Conservation (phyloP, 2,888 invertebrate genomes). For the Kuschelorhynchus macadamiae region DNA sequence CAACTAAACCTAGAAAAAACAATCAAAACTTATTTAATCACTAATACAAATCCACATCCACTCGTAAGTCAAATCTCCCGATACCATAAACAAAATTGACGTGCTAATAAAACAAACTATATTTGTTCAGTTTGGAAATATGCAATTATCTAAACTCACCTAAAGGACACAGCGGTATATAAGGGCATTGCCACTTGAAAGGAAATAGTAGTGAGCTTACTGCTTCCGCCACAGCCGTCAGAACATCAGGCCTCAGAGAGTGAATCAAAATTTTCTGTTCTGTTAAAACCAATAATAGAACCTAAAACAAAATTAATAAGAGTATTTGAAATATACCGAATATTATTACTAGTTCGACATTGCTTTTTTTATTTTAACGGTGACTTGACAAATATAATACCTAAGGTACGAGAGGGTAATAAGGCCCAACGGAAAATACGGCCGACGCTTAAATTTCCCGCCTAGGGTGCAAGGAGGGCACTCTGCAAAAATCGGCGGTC, state of each 20-base stretch:
- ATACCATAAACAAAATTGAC: too few relatives aligned
- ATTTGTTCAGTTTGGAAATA: too few relatives aligned
- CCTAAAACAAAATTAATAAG: slow-evolving; percentile 44
- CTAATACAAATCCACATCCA: too few relatives aligned
- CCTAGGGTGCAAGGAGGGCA: too few relatives aligned
- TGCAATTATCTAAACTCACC: slow-evolving; percentile 69
- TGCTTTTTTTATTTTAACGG: too few relatives aligned
- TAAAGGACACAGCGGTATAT: slow-evolving; percentile 98
- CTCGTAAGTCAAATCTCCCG: too few relatives aligned
- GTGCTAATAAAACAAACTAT: too few relatives aligned
- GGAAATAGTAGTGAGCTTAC: slow-evolving; percentile 96
- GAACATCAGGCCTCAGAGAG: slow-evolving; percentile 93
- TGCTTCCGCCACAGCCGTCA: slow-evolving; percentile 98
- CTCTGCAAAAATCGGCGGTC: too few relatives aligned
- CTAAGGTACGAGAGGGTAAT: too few relatives aligned
- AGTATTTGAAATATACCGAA: neutral
- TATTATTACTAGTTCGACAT: slow-evolving; percentile 3
- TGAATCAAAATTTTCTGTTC: slow-evolving; percentile 98
- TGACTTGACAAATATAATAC: too few relatives aligned
- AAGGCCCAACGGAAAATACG: too few relatives aligned
- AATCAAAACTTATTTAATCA: neutral
- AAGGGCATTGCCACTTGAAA: slow-evolving; percentile 99
- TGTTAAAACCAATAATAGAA: slow-evolving; percentile 87
- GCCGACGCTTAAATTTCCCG: too few relatives aligned
- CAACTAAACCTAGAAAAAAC: slow-evolving; percentile 80